These are phyloP conservation scores for Isurus oxyrinchus DNA, from an alignment of 2,113 vertebrate species.

Conservation along the genomic window DNA sequence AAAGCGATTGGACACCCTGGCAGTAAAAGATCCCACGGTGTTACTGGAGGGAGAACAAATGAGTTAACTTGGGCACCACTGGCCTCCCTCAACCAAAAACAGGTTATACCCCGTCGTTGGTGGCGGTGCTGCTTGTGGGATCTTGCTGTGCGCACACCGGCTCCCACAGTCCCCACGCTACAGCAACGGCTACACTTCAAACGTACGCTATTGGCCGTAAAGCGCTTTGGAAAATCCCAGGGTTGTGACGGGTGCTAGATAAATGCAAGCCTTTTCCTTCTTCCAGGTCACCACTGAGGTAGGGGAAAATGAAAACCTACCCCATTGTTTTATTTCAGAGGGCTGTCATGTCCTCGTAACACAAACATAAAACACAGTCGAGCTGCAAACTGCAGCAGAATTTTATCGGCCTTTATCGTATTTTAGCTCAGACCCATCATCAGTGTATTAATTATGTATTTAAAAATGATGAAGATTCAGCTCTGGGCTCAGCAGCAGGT, in stretches of 20 bases:
- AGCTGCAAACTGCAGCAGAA: neutral
- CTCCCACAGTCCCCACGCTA: too few species aligned
- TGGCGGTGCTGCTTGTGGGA: neutral
- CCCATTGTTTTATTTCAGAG: neutral
- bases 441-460: slow-evolving; percentile 24
- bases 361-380: neutral
- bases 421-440: neutral
- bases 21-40: too few species aligned
- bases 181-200: neutral
- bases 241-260: neutral
- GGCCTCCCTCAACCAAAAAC: neutral
- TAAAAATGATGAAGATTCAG: neutral
- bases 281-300: neutral
- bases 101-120: neutral
- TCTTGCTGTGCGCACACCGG: neutral
- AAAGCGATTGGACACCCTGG: too few species aligned
- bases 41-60: too few species aligned
- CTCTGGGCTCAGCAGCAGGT: neutral
- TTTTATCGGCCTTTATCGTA: neutral
- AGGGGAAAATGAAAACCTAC: neutral
- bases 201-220: neutral
- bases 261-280: neutral
- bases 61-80: too few species aligned
- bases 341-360: neutral
- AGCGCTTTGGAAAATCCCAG: neutral